Conservation (phyloP, 2,888 invertebrate species). For the Eupelmus urozonus region DNA sequence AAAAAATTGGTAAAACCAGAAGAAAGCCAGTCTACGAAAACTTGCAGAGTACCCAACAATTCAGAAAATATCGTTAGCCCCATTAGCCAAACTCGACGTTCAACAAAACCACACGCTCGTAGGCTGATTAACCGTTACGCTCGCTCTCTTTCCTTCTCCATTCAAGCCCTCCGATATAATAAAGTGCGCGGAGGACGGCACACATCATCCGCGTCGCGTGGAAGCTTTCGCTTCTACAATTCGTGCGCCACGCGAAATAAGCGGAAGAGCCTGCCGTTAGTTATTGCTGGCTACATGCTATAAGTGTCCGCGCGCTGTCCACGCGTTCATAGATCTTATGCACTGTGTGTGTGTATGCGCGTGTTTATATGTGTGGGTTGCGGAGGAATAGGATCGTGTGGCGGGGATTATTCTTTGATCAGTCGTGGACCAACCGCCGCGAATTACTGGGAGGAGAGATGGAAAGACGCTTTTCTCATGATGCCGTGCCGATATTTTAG, state of each 20-base stretch:
- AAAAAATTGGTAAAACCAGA: background rate
- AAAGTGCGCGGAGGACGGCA: constrained; percentile 23
- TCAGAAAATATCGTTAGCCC: too few species aligned
- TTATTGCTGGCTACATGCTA: constrained; percentile 14
- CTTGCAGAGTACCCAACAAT: too few species aligned
- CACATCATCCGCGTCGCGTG: constrained; percentile 33
- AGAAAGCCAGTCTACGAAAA: too few species aligned
- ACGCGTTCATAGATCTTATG: constrained; percentile 38
- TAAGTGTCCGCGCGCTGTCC: constrained; percentile 33
- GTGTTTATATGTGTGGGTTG: too few species aligned
- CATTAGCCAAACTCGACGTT: background rate
- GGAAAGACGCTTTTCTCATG: constrained; percentile 4
- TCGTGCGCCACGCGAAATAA: constrained; percentile 9
- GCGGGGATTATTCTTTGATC: constrained; percentile 35
- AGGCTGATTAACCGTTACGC: constrained; percentile 19
- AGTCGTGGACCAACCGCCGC: constrained; percentile 18
- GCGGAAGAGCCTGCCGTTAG: constrained; percentile 5
- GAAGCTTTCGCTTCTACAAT: background rate
- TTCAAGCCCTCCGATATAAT: constrained; percentile 3
- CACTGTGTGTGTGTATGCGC: too few species aligned
- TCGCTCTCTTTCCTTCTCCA: constrained; percentile 13
- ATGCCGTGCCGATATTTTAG: too few species aligned
- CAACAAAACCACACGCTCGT: background rate
- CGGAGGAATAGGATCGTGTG: too few species aligned
- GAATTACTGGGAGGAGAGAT: constrained; percentile 17